phyloP scores from a whole-genome alignment of 2,113 vertebrate genomes.

The Balaeniceps rex region DNA sequence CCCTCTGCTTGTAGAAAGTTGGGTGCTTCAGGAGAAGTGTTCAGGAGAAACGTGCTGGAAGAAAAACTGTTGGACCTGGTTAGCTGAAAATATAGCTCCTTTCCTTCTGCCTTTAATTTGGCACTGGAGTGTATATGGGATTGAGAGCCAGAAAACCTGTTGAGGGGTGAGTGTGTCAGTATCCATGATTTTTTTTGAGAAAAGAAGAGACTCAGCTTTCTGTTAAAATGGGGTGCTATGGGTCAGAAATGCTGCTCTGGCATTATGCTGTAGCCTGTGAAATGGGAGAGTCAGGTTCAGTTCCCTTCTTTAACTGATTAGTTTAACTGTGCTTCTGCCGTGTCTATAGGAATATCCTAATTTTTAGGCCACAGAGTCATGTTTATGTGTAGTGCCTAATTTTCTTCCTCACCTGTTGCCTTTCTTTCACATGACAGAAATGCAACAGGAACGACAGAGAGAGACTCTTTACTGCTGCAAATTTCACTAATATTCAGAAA shows the following conservation, averaged over 20 bases:
- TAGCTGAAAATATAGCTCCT: not conserved
- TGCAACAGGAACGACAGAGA: not conserved
- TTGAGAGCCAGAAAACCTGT: not conserved
- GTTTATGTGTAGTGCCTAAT: not conserved
- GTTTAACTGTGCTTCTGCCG: not conserved
- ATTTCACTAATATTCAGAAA: not conserved
- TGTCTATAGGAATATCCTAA: not conserved
- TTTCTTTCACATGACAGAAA: not conserved
- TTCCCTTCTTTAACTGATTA: not conserved
- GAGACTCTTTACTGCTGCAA: not conserved
- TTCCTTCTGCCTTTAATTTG: not conserved
- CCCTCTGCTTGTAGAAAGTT: not conserved
- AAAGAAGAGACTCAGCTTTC: not conserved
- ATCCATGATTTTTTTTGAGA: not conserved
- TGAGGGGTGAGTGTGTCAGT: not conserved
- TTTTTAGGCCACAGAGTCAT: not conserved
- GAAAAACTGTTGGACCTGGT: not conserved
- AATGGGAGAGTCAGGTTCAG: not conserved
- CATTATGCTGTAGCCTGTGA: not conserved
- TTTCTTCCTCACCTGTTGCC: not conserved
- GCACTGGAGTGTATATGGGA: not conserved
- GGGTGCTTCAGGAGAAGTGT: not conserved
- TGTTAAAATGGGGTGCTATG: not conserved
- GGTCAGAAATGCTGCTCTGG: not conserved
- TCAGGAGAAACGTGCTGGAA: not conserved